Percentiles rank a stretch among this genome's conserved stretches.
phyloP scores from a whole-genome alignment of 2,797 vertebrate species.

The Sphenopsis melanotis region DNA sequence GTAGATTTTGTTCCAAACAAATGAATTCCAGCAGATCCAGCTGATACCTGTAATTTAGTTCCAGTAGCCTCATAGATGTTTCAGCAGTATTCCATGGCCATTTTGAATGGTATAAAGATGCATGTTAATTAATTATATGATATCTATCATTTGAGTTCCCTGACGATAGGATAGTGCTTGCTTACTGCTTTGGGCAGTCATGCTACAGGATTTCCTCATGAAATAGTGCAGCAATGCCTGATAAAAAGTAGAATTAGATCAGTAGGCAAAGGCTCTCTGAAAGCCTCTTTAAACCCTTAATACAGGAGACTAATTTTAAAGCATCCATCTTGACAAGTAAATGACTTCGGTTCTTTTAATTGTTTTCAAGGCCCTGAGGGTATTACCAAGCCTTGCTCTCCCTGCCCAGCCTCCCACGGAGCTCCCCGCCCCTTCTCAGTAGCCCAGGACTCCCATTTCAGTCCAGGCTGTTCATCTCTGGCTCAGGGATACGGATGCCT shows the following conservation, averaged over 20 bases:
- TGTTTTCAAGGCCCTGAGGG: not conserved
- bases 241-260: not conserved
- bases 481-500: too few relatives aligned
- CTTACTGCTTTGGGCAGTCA: not conserved
- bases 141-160: not conserved
- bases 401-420: not conserved
- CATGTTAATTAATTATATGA: not conserved
- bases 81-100: not conserved
- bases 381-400: not conserved
- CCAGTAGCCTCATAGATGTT: not conserved
- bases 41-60: not conserved
- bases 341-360: not conserved
- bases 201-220: not conserved
- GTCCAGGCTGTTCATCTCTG: not conserved
- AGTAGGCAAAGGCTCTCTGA: not conserved
- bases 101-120: not conserved
- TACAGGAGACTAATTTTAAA: not conserved
- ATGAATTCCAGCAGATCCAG: not conserved
- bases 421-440: rapidly evolving
- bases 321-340: not conserved
- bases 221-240: not conserved
- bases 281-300: not conserved
- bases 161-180: not conserved
- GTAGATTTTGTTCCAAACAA: not conserved
- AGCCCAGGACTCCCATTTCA: not conserved